Base-by-base conservation (phyloP, 2,888 invertebrate genomes). In the Acanthopleura granulata region DNA sequence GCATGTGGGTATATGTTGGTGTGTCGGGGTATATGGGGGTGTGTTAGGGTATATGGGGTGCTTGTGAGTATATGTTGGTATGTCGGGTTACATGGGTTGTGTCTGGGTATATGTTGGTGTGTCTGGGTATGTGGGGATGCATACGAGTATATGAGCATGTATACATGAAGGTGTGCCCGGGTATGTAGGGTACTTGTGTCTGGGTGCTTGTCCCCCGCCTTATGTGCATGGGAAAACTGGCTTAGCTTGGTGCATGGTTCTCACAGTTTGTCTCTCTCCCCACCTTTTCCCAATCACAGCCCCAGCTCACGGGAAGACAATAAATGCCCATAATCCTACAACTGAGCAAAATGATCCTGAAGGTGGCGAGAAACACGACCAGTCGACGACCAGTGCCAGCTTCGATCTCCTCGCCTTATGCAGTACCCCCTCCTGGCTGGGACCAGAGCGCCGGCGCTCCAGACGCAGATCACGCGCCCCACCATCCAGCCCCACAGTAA, bases 401-500 rank as follows among this genome's bases (percentile, higher is more conserved):
- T 87, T 87, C 77, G 87, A 87, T 78, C 83, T 87, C 74, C 83
- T 87, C 78, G 87, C 87, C 15, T 78, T 87, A 25, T 87, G 87
- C 78, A 87, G 86, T 77, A 83, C 85, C 12, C 86, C 87, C 1
- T 85, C 86, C 3, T 87, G 87, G 87, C 81, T 87, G n/a, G 86
- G 86, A 9, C 83, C 83, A 29, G 84, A 86, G 66, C 77, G 84
- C 69, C 76, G 85, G 50, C 82, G 86, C 72, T 84, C 86, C 14
- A 73, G 84, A 51, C 72, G 85, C 30, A 77, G 86, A 69, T 79
- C 81, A 15, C 73, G 79, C 66, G 80, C 80, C 66, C 82, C 82
- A 25, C 72, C 72, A n/a, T 49, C 71, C 16, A 71, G 49, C 40
- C 71, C 71, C 18, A 40, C 71, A 12, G 71, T 71, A 49, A 71